Evolutionary conservation across 2,113 vertebrate species (phyloP).

Genomic region (Papio anubis): DNA sequence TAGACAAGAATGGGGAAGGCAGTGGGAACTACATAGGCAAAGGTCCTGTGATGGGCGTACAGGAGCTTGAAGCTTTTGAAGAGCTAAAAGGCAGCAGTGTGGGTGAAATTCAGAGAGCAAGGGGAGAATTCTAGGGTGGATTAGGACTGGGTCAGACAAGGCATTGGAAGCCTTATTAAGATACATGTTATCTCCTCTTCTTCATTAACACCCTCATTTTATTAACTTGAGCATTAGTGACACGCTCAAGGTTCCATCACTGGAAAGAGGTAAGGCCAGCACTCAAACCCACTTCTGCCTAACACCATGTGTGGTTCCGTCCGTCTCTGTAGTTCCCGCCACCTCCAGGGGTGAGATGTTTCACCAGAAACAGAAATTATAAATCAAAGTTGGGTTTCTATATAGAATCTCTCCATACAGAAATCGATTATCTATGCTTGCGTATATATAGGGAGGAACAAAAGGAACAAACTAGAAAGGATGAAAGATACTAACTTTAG

Average conservation of each 20-base stretch:
- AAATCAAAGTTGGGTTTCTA: not conserved
- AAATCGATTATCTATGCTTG: not conserved
- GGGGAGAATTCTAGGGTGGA: not conserved
- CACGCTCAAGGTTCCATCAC: not conserved
- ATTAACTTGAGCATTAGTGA: not conserved
- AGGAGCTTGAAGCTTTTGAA: not conserved
- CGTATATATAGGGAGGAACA: not conserved
- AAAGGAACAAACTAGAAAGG: not conserved
- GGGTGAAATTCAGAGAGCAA: not conserved
- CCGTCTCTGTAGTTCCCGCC: not conserved
- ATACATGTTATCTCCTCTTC: not conserved
- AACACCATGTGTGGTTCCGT: not conserved
- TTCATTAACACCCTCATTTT: not conserved
- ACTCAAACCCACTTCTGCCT: not conserved
- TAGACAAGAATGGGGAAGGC: not conserved
- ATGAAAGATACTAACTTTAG: conserved; percentile 18
- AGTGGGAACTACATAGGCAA: not conserved
- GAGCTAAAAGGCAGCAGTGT: not conserved
- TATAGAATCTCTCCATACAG: not conserved
- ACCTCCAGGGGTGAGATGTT: not conserved
- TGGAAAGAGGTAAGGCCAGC: not conserved
- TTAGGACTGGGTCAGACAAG: not conserved
- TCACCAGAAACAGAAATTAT: conserved; percentile 7
- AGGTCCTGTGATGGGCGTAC: not conserved
- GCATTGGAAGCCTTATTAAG: not conserved